Conservation (phyloP, 1,140 invertebrate species). For the Bombus sylvicola region DNA sequence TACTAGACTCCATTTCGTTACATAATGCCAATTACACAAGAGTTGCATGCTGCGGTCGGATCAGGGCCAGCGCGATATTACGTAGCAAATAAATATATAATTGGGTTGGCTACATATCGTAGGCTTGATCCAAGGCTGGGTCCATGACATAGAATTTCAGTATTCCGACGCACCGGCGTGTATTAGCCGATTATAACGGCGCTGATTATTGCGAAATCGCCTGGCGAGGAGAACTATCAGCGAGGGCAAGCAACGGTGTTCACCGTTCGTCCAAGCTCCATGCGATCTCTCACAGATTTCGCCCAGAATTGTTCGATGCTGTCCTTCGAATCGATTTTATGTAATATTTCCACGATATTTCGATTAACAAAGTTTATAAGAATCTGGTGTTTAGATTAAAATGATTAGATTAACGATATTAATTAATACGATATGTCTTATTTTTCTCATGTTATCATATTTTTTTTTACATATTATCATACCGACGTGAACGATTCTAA, state of each 20-base stretch:
- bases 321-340: background rate
- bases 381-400: too few species aligned
- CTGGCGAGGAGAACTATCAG: background rate
- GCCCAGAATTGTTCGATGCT: background rate
- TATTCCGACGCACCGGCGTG: conserved; percentile 35
- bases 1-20: conserved; percentile 49
- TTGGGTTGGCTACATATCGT: conserved; percentile 72
- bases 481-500: too few species aligned
- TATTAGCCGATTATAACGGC: conserved; percentile 53
- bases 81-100: conserved; percentile 78
- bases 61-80: conserved; percentile 78
- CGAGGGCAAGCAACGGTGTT: background rate
- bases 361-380: too few species aligned
- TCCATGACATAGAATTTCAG: conserved; percentile 78
- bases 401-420: too few species aligned
- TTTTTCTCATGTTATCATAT: too few species aligned
- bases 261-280: background rate
- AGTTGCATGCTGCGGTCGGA: conserved; percentile 74
- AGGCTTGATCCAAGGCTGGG: conserved; percentile 73
- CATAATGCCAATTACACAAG: conserved; percentile 76
- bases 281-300: background rate
- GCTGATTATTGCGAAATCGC: conserved; percentile 42
- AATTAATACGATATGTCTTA: too few species aligned
- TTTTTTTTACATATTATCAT: too few species aligned
- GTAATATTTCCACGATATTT: background rate